Evolutionary conservation across 2,888 invertebrate genomes (phyloP).

Genomic region (Chalcis sispes): DNA sequence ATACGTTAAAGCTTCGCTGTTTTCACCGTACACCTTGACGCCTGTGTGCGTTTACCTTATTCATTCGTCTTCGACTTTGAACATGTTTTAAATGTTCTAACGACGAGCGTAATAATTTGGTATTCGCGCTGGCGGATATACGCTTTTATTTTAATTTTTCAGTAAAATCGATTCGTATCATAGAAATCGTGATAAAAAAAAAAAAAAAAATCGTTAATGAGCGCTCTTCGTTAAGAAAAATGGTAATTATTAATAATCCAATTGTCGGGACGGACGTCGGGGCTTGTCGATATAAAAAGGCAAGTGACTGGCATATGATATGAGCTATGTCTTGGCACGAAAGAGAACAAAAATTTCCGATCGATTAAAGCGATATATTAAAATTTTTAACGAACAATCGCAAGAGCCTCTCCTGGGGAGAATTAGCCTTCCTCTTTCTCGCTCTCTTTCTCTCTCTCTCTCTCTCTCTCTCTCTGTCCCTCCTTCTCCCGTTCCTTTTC

Average conservation of each 20-base stretch:
- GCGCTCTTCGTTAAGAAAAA: not conserved
- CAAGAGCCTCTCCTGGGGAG: conserved; percentile 47
- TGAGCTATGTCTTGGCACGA: not conserved
- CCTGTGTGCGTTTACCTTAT: too few species aligned
- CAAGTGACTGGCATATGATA: too few species aligned
- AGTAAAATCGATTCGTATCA: not conserved
- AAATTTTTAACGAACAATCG: conserved; percentile 50
- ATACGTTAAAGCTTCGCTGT: too few species aligned
- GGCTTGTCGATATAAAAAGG: too few species aligned
- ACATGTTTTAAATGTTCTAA: conserved; percentile 62
- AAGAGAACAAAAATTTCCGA: conserved; percentile 31
- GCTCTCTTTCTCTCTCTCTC: not conserved
- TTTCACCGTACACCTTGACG: too few species aligned
- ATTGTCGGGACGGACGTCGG: too few species aligned
- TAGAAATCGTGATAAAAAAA: too few species aligned
- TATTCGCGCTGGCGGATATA: too few species aligned
- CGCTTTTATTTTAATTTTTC: too few species aligned
- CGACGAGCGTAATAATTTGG: conserved; percentile 43
- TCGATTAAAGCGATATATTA: conserved; percentile 50
- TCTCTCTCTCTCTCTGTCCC: not conserved
- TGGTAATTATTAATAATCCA: conserved; percentile 17
- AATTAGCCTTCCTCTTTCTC: conserved; percentile 48
- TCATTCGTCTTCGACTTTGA: too few species aligned
- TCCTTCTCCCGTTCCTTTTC: conserved; percentile 56
- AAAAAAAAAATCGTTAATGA: too few species aligned